Conservation (phyloP, 2,888 invertebrate genomes). For the Caradrina kadenii region DNA sequence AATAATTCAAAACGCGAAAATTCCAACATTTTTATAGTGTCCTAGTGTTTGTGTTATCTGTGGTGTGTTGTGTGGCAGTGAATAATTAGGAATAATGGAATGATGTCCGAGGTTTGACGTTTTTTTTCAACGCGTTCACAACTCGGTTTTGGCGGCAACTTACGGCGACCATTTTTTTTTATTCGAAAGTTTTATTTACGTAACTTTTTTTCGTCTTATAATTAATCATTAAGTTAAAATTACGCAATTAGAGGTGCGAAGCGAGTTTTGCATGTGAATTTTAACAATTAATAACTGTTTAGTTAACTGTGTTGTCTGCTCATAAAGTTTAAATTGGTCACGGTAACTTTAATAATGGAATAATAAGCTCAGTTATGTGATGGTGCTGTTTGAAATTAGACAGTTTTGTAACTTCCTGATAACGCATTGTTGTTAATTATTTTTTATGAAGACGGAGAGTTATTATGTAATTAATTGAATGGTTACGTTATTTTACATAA, state of each 20-base stretch:
- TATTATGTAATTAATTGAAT: constrained; percentile 34
- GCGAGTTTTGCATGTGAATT: constrained; percentile 69
- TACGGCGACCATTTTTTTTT: constrained; percentile 37
- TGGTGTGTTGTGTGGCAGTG: constrained; percentile 68
- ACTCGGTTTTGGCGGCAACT: constrained; percentile 68
- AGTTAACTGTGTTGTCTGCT: constrained; percentile 64
- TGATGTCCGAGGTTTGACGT: constrained; percentile 74
- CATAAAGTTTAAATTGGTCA: constrained; percentile 60
- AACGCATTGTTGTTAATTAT: constrained; percentile 28
- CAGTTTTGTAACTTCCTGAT: constrained; percentile 57
- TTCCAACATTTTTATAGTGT: constrained; percentile 52
- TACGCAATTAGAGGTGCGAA: constrained; percentile 67
- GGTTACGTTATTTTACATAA: constrained; percentile 22
- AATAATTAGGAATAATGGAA: constrained; percentile 65
- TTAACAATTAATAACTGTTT: constrained; percentile 66
- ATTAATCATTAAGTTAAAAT: constrained; percentile 66
- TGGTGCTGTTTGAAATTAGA: constrained; percentile 50
- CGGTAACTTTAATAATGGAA: constrained; percentile 60
- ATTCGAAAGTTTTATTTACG: constrained; percentile 52
- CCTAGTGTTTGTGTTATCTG: constrained; percentile 62
- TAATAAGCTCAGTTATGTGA: constrained; percentile 57
- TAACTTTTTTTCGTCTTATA: constrained; percentile 47
- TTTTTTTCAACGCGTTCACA: constrained; percentile 65
- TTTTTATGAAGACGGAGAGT: constrained; percentile 31
- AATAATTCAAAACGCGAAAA: constrained; percentile 66